phyloP scores from a whole-genome alignment of 2,888 invertebrate genomes.

The Azorinus chamasolen region DNA sequence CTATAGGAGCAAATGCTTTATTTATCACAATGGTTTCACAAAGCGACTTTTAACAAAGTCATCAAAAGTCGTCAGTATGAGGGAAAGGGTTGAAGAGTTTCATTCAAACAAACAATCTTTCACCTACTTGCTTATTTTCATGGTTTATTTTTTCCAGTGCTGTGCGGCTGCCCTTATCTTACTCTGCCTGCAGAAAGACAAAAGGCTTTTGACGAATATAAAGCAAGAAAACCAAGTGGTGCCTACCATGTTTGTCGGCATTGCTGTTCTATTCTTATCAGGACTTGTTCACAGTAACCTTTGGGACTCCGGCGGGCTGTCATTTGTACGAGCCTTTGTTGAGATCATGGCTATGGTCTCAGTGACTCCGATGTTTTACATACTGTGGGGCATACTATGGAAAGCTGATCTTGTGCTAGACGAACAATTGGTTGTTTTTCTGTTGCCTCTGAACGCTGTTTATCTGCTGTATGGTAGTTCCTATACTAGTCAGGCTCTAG shows the following conservation, averaged over 20 bases:
- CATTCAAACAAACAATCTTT: too few relatives aligned
- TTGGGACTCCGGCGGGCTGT: constrained; percentile 62
- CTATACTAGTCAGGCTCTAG: constrained; percentile 75
- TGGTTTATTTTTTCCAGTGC: constrained; percentile 69
- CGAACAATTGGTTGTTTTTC: constrained; percentile 78
- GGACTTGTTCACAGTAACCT: constrained; percentile 70
- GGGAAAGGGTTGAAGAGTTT: too few relatives aligned
- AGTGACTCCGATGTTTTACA: constrained; percentile 72
- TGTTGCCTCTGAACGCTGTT: constrained; percentile 73
- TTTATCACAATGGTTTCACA: too few relatives aligned
- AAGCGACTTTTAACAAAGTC: too few relatives aligned
- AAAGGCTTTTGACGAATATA: constrained; percentile 68
- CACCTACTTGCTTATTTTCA: too few relatives aligned
- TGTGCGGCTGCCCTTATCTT: constrained; percentile 74
- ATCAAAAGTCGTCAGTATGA: too few relatives aligned
- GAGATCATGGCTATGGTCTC: constrained; percentile 71
- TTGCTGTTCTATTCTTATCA: constrained; percentile 67
- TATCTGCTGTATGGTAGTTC: constrained; percentile 74
- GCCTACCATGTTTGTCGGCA: constrained; percentile 73
- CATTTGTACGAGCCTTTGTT: constrained; percentile 68
- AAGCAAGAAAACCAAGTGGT: constrained; percentile 75
- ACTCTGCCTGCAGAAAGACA: constrained; percentile 79
- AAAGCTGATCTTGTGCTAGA: constrained; percentile 64
- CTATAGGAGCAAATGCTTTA: too few relatives aligned
- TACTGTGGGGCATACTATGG: constrained; percentile 79